Evolutionary conservation across 2,888 invertebrate species (phyloP).

Genomic region (Odontocerum albicorne): DNA sequence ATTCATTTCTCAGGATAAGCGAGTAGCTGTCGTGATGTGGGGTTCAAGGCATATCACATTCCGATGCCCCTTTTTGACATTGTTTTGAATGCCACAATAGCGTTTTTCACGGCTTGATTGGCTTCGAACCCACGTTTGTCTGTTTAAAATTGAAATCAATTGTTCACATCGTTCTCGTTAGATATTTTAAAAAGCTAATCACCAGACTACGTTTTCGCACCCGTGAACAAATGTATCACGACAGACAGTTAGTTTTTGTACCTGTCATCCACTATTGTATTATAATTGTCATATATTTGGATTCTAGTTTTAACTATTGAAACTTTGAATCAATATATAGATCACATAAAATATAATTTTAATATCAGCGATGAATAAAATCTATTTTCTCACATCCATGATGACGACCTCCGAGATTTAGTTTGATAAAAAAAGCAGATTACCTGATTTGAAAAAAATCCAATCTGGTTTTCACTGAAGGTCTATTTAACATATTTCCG

Average conservation of each 20-base stretch:
- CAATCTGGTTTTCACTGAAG: too few relatives aligned
- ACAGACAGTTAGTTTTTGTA: too few relatives aligned
- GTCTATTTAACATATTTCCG: too few relatives aligned
- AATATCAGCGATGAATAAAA: too few relatives aligned
- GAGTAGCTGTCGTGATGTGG: constrained; percentile 17
- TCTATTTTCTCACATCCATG: too few relatives aligned
- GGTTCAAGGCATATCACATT: constrained; percentile 26
- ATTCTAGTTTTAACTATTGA: background rate
- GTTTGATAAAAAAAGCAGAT: too few relatives aligned
- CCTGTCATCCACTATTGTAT: constrained; percentile 5
- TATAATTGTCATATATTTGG: background rate
- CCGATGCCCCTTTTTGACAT: constrained; percentile 29
- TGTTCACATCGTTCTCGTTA: constrained; percentile 19
- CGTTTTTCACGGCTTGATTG: constrained; percentile 30
- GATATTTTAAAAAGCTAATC: constrained; percentile 7
- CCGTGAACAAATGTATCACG: constrained; percentile 15
- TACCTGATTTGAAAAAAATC: too few relatives aligned
- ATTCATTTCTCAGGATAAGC: constrained; percentile 24
- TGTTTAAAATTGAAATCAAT: constrained; percentile 19
- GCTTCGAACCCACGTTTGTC: constrained; percentile 17
- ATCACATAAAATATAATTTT: too few relatives aligned
- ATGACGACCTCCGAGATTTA: too few relatives aligned
- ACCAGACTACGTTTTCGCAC: constrained; percentile 12
- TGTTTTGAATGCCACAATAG: constrained; percentile 29
- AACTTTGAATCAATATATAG: background rate